These are phyloP conservation scores for Enteromius anoplus DNA, from an alignment of 2,797 vertebrate genomes.

Conservation along the genomic window DNA sequence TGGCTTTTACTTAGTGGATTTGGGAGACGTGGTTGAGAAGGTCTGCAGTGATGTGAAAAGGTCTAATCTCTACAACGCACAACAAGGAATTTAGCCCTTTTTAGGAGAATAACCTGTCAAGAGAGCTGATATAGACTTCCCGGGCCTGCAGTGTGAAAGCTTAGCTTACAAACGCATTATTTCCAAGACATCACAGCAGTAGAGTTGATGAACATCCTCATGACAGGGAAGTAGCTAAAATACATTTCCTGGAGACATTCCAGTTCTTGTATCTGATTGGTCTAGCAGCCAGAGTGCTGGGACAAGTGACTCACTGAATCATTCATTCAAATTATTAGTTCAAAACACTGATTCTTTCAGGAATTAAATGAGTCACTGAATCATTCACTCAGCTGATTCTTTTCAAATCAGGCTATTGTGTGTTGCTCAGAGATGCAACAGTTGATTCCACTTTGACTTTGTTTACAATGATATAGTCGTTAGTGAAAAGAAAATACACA, in stretches of 20 bases:
- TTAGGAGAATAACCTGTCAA: constrained; percentile 32
- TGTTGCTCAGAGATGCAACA: neutral
- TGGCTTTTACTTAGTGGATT: constrained; percentile 28
- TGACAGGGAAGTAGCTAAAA: neutral
- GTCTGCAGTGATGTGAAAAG: constrained; percentile 45
- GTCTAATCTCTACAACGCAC: constrained; percentile 50
- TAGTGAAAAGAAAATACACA: neutral
- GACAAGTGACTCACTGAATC: neutral
- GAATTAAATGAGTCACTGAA: neutral
- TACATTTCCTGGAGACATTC: neutral
- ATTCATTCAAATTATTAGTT: neutral
- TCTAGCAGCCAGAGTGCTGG: neutral
- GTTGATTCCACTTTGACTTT: neutral
- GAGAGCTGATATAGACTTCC: constrained; percentile 32
- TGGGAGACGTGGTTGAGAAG: constrained; percentile 38
- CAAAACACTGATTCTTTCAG: neutral
- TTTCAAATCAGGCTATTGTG: neutral
- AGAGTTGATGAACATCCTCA: neutral
- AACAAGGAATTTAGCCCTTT: constrained; percentile 52
- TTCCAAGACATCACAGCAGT: constrained; percentile 13
- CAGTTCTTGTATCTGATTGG: neutral
- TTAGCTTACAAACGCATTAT: constrained; percentile 51
- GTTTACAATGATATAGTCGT: neutral
- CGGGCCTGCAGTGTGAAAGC: constrained; percentile 32
- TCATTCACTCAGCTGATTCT: neutral